Conservation (phyloP, 2,113 vertebrate genomes). For the Myxocyprinus asiaticus region DNA sequence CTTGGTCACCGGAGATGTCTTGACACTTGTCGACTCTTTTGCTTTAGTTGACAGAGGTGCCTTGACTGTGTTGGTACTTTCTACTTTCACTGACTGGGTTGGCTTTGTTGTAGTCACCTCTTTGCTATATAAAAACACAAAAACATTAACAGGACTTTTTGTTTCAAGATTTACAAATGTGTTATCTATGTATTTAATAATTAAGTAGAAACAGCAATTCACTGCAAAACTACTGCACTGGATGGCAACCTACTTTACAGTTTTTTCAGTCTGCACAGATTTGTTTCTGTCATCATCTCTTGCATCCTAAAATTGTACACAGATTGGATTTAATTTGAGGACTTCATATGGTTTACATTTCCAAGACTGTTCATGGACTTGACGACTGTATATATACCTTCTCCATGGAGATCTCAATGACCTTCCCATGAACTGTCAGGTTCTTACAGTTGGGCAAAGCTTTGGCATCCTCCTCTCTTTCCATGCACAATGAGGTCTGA, state of each 20-base stretch:
- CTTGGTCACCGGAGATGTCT: background rate
- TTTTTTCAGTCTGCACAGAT: too few relatives aligned
- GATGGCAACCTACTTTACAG: too few relatives aligned
- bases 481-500: constrained; percentile 66
- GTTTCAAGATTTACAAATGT: too few relatives aligned
- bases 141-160: too few relatives aligned
- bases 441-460: constrained; percentile 38
- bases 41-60: background rate
- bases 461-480: constrained; percentile 66
- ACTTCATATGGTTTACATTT: background rate
- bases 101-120: too few relatives aligned
- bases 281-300: too few relatives aligned
- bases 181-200: too few relatives aligned
- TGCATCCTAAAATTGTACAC: too few relatives aligned
- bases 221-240: background rate
- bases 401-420: constrained; percentile 54
- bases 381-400: constrained; percentile 53
- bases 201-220: too few relatives aligned
- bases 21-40: background rate
- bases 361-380: background rate
- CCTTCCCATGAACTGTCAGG: constrained; percentile 51
- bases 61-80: background rate
- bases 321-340: background rate
- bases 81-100: background rate
- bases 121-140: too few relatives aligned